Conservation (phyloP, 2,888 invertebrate species). For the Lathronympha strigana region DNA sequence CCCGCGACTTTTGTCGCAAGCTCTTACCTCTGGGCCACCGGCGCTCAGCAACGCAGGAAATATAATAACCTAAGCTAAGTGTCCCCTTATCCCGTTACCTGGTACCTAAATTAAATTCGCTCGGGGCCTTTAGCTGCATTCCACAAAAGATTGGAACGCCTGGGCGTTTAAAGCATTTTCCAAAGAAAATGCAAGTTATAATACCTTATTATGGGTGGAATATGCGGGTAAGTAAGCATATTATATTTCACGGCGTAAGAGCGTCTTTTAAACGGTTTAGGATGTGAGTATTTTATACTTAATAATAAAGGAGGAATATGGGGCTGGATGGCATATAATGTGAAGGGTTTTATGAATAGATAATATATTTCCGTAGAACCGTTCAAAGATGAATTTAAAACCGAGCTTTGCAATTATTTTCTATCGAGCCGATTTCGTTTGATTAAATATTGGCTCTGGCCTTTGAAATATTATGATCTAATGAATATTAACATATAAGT, state of each 20-base stretch:
- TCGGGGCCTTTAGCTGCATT: slow-evolving; percentile 30
- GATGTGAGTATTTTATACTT: background rate
- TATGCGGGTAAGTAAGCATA: slow-evolving; percentile 25
- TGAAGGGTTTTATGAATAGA: too few species aligned
- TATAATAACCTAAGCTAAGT: slow-evolving; percentile 46
- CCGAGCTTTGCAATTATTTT: too few species aligned
- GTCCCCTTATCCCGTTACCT: slow-evolving; percentile 26
- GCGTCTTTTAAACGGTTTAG: slow-evolving; percentile 1
- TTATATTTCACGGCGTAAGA: background rate
- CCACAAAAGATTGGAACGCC: slow-evolving; percentile 35
- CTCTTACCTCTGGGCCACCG: too few species aligned
- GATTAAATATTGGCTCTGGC: too few species aligned
- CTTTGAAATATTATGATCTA: too few species aligned
- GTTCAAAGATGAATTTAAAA: too few species aligned
- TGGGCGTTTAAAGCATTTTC: slow-evolving; percentile 29
- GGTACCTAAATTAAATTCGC: slow-evolving; percentile 38
- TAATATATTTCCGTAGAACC: too few species aligned
- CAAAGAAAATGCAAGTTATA: slow-evolving; percentile 34
- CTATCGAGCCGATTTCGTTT: too few species aligned
- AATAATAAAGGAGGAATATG: background rate
- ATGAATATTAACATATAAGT: too few species aligned
- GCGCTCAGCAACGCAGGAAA: too few species aligned
- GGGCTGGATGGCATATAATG: too few species aligned
- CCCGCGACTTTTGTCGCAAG: too few species aligned
- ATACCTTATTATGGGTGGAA: slow-evolving; percentile 22